phyloP scores from a whole-genome alignment of 1,140 invertebrate genomes.

The Rhizoglyphus robini region DNA sequence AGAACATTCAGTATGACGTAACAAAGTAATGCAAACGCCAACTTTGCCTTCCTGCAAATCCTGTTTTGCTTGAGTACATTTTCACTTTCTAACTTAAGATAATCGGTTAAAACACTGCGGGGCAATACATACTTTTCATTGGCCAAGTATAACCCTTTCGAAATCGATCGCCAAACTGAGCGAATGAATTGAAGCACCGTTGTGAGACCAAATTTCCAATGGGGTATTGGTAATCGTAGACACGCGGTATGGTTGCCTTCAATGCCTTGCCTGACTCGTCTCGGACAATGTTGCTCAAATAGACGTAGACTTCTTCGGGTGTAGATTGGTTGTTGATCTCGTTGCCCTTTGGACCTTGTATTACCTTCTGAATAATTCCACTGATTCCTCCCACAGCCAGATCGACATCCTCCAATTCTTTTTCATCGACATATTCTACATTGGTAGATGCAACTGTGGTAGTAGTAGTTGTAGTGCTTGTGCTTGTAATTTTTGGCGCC shows the following conservation, averaged over 20 bases:
- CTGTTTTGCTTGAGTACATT: too few species aligned
- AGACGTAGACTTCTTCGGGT: slow-evolving; percentile 17
- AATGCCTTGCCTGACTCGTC: neutral
- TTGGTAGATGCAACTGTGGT: neutral
- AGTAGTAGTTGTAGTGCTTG: neutral
- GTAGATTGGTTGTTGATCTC: slow-evolving; percentile 8
- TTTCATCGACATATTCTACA: too few species aligned
- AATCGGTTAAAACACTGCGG: too few species aligned
- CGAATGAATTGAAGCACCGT: slow-evolving; percentile 16
- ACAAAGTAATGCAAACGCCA: too few species aligned
- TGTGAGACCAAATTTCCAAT: slow-evolving; percentile 1
- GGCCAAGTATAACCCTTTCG: neutral
- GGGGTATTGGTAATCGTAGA: slow-evolving; percentile 7
- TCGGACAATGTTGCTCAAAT: neutral
- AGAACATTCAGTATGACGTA: too few species aligned
- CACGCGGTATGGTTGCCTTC: neutral
- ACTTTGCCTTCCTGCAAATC: too few species aligned
- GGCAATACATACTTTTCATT: slow-evolving; percentile 16
- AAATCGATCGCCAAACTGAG: slow-evolving; percentile 1
- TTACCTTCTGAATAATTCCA: slow-evolving; percentile 3
- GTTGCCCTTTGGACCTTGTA: slow-evolving; percentile 13
- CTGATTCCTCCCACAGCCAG: neutral
- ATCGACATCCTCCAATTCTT: neutral
- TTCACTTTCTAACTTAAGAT: too few species aligned
- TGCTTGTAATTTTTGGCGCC: neutral